A percentile compares a stretch with the other conserved stretches of the same genome.
These are phyloP conservation scores for Hylomyscus alleni DNA, from an alignment of 2,797 vertebrate genomes.

Conservation along the genomic window DNA sequence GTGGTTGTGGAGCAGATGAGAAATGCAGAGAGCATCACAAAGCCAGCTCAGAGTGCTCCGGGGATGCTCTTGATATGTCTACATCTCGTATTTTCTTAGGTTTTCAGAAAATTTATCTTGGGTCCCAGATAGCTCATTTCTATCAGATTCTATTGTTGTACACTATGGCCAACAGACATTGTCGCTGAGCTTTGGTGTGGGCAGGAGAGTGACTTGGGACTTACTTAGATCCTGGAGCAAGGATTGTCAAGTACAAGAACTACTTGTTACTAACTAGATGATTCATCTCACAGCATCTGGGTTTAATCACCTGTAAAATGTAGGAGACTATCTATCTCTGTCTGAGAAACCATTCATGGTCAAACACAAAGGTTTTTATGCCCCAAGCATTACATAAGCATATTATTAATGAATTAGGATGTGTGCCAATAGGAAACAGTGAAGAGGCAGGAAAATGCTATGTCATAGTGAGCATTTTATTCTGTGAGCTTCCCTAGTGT, in stretches of 20 bases:
- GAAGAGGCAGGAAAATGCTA: conserved; percentile 5
- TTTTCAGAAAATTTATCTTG: neutral
- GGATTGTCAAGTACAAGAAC: neutral
- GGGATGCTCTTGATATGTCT: neutral
- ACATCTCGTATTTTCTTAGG: neutral
- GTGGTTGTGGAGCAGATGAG: fast-evolving
- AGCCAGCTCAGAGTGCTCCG: neutral
- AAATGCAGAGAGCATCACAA: neutral
- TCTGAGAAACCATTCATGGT: neutral
- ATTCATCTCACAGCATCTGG: neutral
- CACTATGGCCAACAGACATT: neutral
- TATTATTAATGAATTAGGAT: neutral
- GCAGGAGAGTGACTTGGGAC: neutral
- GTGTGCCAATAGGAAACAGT: neutral
- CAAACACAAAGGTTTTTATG: neutral
- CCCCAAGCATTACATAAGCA: neutral
- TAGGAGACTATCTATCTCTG: neutral
- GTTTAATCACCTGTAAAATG: neutral
- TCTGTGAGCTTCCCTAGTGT: neutral
- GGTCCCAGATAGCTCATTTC: neutral
- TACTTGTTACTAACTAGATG: neutral
- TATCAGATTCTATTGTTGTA: neutral
- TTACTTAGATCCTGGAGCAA: too few species aligned
- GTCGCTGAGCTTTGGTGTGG: fast-evolving
- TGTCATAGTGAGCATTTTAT: neutral